These are phyloP conservation scores for Lysandra coridon DNA, from an alignment of 2,888 invertebrate genomes.

Conservation along the genomic window DNA sequence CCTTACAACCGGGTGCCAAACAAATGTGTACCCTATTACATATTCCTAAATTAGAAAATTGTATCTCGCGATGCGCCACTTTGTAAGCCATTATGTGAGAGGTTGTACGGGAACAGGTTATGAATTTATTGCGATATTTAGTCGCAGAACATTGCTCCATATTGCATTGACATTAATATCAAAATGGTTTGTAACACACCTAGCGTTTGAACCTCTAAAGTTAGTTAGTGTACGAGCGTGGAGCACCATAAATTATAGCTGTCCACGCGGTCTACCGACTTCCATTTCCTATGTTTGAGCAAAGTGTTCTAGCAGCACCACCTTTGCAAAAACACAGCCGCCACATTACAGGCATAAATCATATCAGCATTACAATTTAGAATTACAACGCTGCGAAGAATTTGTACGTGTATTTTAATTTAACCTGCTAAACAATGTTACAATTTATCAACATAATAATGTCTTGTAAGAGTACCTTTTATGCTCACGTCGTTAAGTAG, in stretches of 20 bases:
- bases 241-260: conserved; percentile 43
- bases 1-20: conserved; percentile 26
- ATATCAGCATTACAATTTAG: background rate
- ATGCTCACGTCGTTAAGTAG: background rate
- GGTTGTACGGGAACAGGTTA: conserved; percentile 34
- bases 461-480: background rate
- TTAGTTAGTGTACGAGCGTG: conserved; percentile 33
- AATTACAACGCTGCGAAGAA: conserved; percentile 14
- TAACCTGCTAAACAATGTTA: background rate
- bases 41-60: conserved; percentile 35
- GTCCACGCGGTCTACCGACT: conserved; percentile 45
- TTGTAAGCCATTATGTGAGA: conserved; percentile 35
- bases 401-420: conserved; percentile 12
- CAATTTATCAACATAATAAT: background rate
- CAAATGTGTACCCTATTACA: conserved; percentile 33
- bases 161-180: conserved; percentile 36
- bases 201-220: conserved; percentile 32
- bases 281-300: conserved; percentile 44
- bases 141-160: conserved; percentile 37
- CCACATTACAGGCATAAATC: conserved; percentile 29
- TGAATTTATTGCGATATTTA: conserved; percentile 35
- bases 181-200: conserved; percentile 37
- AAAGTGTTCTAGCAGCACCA: conserved; percentile 43
- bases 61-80: conserved; percentile 34
- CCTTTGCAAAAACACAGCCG: conserved; percentile 41